Evolutionary conservation across 2,113 vertebrate species (phyloP).

Genomic region (Rhinolophus sinicus): DNA sequence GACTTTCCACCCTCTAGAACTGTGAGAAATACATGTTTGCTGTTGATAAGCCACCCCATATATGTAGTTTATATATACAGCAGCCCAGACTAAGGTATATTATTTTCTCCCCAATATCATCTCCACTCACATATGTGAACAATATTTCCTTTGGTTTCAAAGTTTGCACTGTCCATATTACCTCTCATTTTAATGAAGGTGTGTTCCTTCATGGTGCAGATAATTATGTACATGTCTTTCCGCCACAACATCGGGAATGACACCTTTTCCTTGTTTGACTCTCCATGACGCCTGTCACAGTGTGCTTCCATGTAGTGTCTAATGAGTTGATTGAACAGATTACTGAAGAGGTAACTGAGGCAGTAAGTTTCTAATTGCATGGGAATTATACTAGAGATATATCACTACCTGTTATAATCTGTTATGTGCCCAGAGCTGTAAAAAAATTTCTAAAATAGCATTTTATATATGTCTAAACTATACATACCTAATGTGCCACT

Average conservation of each 20-base stretch:
- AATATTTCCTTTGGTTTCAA: neutral
- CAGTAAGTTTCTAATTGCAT: neutral
- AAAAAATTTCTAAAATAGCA: neutral
- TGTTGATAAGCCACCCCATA: neutral
- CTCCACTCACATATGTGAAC: neutral
- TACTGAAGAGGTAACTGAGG: neutral
- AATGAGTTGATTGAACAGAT: neutral
- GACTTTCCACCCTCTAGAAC: neutral
- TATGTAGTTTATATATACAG: neutral
- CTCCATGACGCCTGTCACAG: neutral
- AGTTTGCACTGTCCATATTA: neutral
- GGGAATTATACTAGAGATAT: neutral
- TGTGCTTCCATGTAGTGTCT: neutral
- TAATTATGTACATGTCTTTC: neutral
- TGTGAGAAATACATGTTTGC: neutral
- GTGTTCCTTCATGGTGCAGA: neutral
- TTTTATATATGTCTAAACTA: neutral
- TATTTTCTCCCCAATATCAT: neutral
- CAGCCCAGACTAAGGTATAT: neutral
- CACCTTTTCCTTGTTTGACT: neutral
- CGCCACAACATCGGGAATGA: rapidly evolving
- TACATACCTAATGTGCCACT: neutral
- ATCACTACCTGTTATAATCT: neutral
- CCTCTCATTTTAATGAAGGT: neutral
- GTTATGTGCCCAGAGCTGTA: neutral